A percentile compares a stretch with the other conserved stretches of the same genome.
phyloP scores from a whole-genome alignment of 2,113 vertebrate species.

The Neotragus moschatus region DNA sequence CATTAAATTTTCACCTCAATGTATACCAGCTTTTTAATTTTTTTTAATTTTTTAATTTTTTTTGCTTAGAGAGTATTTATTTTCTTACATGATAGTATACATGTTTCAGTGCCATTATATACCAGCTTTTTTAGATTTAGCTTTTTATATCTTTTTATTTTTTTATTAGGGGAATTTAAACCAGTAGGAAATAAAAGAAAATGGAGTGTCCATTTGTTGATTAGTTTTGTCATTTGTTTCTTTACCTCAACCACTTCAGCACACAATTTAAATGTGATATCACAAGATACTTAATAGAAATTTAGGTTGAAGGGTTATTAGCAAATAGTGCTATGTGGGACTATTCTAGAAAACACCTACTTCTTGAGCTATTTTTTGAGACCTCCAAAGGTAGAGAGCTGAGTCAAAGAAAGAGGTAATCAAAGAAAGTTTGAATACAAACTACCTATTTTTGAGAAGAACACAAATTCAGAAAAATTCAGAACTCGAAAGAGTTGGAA shows the following conservation, averaged over 20 bases:
- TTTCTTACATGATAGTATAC: too few relatives aligned
- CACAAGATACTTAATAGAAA: not conserved
- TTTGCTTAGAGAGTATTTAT: too few relatives aligned
- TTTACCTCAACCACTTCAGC: not conserved
- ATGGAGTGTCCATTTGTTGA: not conserved
- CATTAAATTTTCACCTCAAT: not conserved
- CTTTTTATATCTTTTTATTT: not conserved
- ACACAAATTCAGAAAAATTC: not conserved
- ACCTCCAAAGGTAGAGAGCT: not conserved
- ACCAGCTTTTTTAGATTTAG: not conserved
- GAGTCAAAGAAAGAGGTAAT: not conserved
- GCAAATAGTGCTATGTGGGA: not conserved
- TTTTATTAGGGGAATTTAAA: not conserved
- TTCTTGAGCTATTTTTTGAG: not conserved
- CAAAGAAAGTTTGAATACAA: not conserved
- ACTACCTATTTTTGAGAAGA: not conserved
- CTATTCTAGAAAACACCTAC: not conserved
- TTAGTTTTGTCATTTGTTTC: not conserved
- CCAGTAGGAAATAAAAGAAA: not conserved
- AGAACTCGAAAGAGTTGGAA: not conserved
- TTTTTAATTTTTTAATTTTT: too few relatives aligned
- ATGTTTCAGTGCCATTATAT: too few relatives aligned
- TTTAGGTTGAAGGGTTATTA: not conserved
- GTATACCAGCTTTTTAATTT: not conserved
- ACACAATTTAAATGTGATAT: not conserved